A percentile compares a stretch with the other conserved stretches of the same genome.
Conservation (phyloP, 2,888 invertebrate species). For the Nowickia ferox region DNA sequence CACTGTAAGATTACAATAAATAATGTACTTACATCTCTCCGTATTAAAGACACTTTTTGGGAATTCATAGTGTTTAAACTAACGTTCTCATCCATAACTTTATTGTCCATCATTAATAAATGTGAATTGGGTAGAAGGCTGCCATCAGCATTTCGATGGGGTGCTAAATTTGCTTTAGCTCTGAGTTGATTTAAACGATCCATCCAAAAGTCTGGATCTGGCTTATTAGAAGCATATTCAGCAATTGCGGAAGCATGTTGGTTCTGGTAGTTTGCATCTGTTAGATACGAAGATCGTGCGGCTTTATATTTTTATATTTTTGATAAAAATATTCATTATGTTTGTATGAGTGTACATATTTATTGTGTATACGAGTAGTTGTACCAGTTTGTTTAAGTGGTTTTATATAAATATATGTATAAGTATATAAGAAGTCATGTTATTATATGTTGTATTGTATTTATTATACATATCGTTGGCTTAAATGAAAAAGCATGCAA, state of each 20-base stretch:
- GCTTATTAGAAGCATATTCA: conserved; percentile 73
- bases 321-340: conserved; percentile 1
- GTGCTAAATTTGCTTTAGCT: conserved; percentile 78
- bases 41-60: conserved; percentile 81
- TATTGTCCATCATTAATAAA: conserved; percentile 80
- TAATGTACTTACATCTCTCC: conserved; percentile 79
- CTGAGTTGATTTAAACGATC: conserved; percentile 80
- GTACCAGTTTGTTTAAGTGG: not conserved
- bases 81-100: conserved; percentile 83
- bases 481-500: too few relatives aligned
- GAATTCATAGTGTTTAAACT: conserved; percentile 81
- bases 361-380: too few relatives aligned
- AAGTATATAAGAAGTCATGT: too few relatives aligned
- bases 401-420: conserved; percentile 4
- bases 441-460: too few relatives aligned
- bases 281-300: conserved; percentile 72
- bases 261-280: conserved; percentile 76
- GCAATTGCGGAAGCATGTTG: conserved; percentile 61
- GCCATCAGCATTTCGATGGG: conserved; percentile 77
- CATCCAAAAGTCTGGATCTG: conserved; percentile 83
- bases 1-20: not conserved
- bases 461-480: too few relatives aligned
- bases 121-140: conserved; percentile 72
- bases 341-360: not conserved
- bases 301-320: conserved; percentile 49